These are phyloP conservation scores for Leptopterna dolabrata DNA, from an alignment of 2,888 invertebrate genomes.

Conservation along the genomic window DNA sequence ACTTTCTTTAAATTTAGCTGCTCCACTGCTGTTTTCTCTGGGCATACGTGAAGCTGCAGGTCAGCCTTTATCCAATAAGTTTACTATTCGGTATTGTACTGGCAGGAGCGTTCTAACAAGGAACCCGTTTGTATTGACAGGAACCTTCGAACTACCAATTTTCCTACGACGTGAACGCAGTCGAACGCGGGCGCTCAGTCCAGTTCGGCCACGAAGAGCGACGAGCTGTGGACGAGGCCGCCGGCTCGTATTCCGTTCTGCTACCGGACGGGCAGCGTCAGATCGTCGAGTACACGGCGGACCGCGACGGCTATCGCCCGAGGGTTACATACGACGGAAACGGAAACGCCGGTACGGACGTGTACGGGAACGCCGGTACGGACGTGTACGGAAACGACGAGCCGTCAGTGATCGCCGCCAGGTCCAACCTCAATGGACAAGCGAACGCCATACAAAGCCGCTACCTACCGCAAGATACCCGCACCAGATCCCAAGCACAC, in stretches of 20 bases:
- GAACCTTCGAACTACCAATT: conserved; percentile 89
- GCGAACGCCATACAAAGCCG: neutral
- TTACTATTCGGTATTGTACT: too few species aligned
- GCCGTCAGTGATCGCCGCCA: neutral
- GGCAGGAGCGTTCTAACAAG: too few species aligned
- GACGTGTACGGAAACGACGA: neutral
- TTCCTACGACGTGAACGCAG: conserved; percentile 86
- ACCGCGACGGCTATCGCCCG: conserved; percentile 84
- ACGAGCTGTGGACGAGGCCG: conserved; percentile 83
- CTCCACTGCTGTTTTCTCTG: too few species aligned
- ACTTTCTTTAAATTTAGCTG: too few species aligned
- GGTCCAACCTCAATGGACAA: neutral
- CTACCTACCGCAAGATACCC: neutral
- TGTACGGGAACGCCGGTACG: neutral
- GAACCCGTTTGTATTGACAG: conserved; percentile 68
- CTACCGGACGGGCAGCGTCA: conserved; percentile 89
- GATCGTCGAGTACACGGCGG: conserved; percentile 86
- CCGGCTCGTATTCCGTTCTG: conserved; percentile 86
- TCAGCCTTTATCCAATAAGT: too few species aligned
- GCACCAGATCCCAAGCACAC: too few species aligned
- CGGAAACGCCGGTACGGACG: conserved; percentile 20
- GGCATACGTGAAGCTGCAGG: too few species aligned
- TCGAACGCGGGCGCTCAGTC: conserved; percentile 74
- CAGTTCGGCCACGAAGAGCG: conserved; percentile 87
- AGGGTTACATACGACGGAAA: conserved; percentile 81